Conservation (phyloP, 2,888 invertebrate genomes). For the Atethmia centrago region DNA sequence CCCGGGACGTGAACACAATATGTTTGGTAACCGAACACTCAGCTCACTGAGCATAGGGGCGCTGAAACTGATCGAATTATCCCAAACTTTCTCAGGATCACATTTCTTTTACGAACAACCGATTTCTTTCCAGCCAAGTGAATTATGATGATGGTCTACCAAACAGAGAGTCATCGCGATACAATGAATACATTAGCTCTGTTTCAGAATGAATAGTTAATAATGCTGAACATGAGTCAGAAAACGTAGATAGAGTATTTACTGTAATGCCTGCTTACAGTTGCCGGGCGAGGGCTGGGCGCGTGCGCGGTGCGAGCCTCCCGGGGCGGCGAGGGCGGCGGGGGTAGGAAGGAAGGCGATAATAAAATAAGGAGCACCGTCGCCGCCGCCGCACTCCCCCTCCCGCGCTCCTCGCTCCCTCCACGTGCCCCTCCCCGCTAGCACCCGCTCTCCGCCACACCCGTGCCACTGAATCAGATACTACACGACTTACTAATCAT, state of each 20-base stretch:
- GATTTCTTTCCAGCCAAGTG: slow-evolving; percentile 12
- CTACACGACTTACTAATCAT: slow-evolving; percentile 66
- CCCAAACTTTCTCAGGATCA: slow-evolving; percentile 50
- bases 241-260: slow-evolving; percentile 63
- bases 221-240: slow-evolving; percentile 64
- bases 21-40: slow-evolving; percentile 50
- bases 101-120: slow-evolving; percentile 18
- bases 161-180: slow-evolving; percentile 16
- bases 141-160: slow-evolving; percentile 12
- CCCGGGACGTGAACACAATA: slow-evolving; percentile 51
- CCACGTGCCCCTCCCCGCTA: slow-evolving; percentile 17
- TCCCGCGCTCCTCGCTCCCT: slow-evolving; percentile 30
- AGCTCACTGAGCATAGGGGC: slow-evolving; percentile 30
- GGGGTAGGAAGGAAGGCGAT: slow-evolving; percentile 74
- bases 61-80: slow-evolving; percentile 54
- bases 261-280: slow-evolving; percentile 58
- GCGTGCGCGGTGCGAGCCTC: slow-evolving; percentile 59
- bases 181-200: slow-evolving; percentile 39
- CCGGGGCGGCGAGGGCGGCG: slow-evolving; percentile 37
- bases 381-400: slow-evolving; percentile 58
- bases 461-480: slow-evolving; percentile 68
- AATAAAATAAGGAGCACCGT: slow-evolving; percentile 78
- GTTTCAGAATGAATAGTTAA: slow-evolving; percentile 64
- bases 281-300: slow-evolving; percentile 47
- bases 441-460: slow-evolving; percentile 56